Percentiles rank a stretch among this genome's conserved stretches.
Evolutionary conservation across 1,140 invertebrate genomes (phyloP).

Genomic region (Lepeophtheirus salmonis): DNA sequence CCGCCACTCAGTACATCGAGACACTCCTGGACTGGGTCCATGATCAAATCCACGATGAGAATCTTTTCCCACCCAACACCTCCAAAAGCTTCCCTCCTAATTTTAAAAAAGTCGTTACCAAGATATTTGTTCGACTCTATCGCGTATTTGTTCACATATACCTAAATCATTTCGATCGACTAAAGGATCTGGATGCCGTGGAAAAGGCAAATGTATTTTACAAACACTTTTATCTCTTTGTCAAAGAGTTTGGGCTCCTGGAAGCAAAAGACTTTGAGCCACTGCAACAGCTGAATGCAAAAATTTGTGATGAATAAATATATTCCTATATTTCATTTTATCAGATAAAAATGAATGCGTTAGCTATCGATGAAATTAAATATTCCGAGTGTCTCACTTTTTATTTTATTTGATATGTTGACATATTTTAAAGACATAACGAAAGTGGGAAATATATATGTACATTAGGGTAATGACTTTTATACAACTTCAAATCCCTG

Average conservation of each 20-base stretch:
- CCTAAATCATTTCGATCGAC: constrained; percentile 8
- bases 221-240: constrained; percentile 13
- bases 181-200: constrained; percentile 9
- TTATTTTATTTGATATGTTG: too few species aligned
- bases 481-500: too few species aligned
- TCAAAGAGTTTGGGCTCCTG: constrained; percentile 7
- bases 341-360: too few species aligned
- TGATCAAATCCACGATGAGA: constrained; percentile 75
- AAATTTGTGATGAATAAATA: constrained; percentile 11
- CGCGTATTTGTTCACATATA: constrained; percentile 12
- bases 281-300: not conserved
- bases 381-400: too few species aligned
- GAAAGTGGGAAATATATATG: too few species aligned
- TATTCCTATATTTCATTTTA: too few species aligned
- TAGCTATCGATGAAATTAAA: too few species aligned
- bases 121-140: constrained; percentile 13
- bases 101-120: constrained; percentile 33
- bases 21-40: constrained; percentile 89
- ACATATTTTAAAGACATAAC: too few species aligned
- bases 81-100: constrained; percentile 76
- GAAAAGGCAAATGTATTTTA: not conserved
- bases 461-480: too few species aligned
- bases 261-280: constrained; percentile 2
- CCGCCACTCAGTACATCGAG: constrained; percentile 45
- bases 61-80: constrained; percentile 57